These are phyloP conservation scores for Zeus faber DNA, from an alignment of 2,113 vertebrate species.

Conservation along the genomic window DNA sequence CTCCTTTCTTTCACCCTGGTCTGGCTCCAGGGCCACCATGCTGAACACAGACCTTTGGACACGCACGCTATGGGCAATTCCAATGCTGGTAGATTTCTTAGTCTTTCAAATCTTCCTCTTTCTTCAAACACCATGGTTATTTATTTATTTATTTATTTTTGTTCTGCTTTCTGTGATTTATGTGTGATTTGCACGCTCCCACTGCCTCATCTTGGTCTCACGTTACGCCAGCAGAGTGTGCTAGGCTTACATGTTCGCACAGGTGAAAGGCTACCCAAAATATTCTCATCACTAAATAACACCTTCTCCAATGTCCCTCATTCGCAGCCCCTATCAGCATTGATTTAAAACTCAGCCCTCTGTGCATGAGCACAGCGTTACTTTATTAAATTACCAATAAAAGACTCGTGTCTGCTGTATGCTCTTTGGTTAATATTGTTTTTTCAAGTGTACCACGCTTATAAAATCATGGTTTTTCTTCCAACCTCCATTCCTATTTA, in stretches of 20 bases:
- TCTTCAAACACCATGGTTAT: background rate
- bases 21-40: background rate
- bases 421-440: no score
- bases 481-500: no score
- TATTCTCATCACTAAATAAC: no score
- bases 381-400: no score
- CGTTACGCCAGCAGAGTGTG: constrained; percentile 37
- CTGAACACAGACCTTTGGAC: background rate
- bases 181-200: background rate
- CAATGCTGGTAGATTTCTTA: background rate
- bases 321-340: no score
- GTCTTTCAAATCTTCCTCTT: background rate
- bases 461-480: no score
- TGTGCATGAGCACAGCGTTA: no score
- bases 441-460: no score
- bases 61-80: background rate
- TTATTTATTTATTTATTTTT: background rate
- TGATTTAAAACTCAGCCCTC: no score
- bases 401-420: no score
- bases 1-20: background rate
- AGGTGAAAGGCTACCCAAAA: constrained; percentile 9
- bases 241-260: constrained; percentile 25
- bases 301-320: no score
- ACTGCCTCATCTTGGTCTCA: background rate
- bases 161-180: background rate